Evolutionary conservation across 2,888 invertebrate species (phyloP), one percentile per base, ranked within the genome.

Genomic region (Luffia ferchaultella): DNA sequence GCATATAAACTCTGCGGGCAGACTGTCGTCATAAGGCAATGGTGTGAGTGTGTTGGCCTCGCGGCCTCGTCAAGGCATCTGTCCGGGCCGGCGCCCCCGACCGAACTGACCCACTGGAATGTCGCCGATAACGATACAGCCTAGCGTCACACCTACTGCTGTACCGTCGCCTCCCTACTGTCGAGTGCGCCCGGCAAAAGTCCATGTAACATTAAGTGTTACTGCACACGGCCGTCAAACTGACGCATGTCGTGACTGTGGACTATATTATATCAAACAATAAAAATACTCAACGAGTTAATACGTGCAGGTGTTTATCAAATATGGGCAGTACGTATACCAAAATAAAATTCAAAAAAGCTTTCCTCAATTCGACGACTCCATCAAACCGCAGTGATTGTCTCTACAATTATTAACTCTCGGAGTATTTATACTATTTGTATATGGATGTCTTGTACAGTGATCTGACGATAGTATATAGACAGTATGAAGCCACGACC

Each of bases 1-100:
- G 78, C 77, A 77, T 77, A 82, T 82, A 82, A 78, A 82, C 78
- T 82, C 82, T 82, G 78, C 78, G 80, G 77, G 82, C 82, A 82
- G 82, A 82, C 82, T 82, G 82, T 80, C 30, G 70, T 80, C 77
- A 79, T 83, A 83, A 83, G 83, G 83, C 83, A 82, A 76, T 79
- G 75, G 74, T 69, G 74, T 74, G 70, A 70, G 70, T 60, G 69
- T 61, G 66, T 20, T 16, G 12, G 43, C 20, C 18, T 40, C n/a
- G 43, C 62, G 67, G 70, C 72, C 67, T 62, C 63, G 70, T 70
- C 73, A 72, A 76, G 76, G 77, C 76, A 73, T 73, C 70, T 60
- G 16, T 18, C 5, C 30, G 19, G 47, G 40, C 18, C 19, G 30
- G 46, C 20, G 64, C 30, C 45, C 48, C 41, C 48, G 42, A 20